Evolutionary conservation across 2,797 vertebrate species (phyloP).

Genomic region (Periophthalmus magnuspinnatus): DNA sequence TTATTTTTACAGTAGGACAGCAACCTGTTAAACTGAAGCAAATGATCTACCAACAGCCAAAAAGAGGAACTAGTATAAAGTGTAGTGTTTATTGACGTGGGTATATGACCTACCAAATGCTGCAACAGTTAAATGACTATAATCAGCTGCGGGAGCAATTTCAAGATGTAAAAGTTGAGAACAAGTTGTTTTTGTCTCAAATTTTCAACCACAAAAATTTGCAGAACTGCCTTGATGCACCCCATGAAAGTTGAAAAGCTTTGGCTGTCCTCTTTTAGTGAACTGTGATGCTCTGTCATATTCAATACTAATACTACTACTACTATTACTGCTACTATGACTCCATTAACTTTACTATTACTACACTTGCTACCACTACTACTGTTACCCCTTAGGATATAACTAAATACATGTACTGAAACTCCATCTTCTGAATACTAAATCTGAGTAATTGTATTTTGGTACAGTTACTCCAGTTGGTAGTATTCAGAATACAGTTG

Average conservation of each 20-base stretch:
- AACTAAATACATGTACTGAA: no score
- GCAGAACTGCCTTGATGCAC: neutral
- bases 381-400: neutral
- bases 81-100: slow-evolving; percentile 26
- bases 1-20: slow-evolving; percentile 37
- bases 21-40: slow-evolving; percentile 37
- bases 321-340: no score
- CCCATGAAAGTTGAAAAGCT: slow-evolving; percentile 2
- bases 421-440: no score
- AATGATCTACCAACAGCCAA: slow-evolving; percentile 50
- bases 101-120: neutral
- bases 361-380: neutral
- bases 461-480: no score
- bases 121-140: neutral
- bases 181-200: neutral
- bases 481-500: no score
- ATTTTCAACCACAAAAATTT: neutral
- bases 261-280: neutral
- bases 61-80: slow-evolving; percentile 61
- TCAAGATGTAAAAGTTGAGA: slow-evolving; percentile 8
- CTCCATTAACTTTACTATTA: no score
- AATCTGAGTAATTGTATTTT: no score
- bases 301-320: neutral
- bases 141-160: slow-evolving; percentile 1
- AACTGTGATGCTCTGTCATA: slow-evolving; percentile 13